Evolutionary conservation across 2,888 invertebrate species (phyloP).

Genomic region (Cheiracanthium punctorium): DNA sequence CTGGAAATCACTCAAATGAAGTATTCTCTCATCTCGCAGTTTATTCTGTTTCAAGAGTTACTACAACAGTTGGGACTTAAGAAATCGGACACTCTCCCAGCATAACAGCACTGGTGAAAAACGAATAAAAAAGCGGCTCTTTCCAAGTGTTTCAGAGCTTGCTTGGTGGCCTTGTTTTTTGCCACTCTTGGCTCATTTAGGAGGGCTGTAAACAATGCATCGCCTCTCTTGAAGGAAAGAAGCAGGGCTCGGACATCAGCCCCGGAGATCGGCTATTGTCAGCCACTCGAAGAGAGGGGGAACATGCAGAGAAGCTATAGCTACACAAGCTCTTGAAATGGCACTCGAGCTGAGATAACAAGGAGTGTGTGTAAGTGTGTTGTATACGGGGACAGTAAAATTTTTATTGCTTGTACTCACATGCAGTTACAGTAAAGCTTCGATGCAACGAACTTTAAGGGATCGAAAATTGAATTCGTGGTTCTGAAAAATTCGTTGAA

Average conservation of each 20-base stretch:
- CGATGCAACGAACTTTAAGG: no score
- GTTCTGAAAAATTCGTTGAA: no score
- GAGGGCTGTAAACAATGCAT: background rate
- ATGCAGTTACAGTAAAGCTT: no score
- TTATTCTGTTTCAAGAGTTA: no score
- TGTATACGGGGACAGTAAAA: background rate
- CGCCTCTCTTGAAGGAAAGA: background rate
- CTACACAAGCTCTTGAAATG: background rate
- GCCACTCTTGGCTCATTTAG: background rate
- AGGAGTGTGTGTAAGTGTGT: background rate
- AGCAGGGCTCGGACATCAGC: background rate
- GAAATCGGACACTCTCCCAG: no score
- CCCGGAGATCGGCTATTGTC: background rate
- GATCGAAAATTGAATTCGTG: no score
- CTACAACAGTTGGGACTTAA: no score
- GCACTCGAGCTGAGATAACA: slow-evolving; percentile 2
- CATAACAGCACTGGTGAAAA: background rate
- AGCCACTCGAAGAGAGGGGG: background rate
- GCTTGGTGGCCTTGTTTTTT: background rate
- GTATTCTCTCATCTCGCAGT: no score
- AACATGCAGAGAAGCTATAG: background rate
- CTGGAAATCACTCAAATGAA: no score
- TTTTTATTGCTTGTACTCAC: no score
- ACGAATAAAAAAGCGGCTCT: background rate
- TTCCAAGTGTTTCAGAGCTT: background rate